Conservation (phyloP, 2,113 vertebrate genomes). For the Cyanoliseus patagonus region DNA sequence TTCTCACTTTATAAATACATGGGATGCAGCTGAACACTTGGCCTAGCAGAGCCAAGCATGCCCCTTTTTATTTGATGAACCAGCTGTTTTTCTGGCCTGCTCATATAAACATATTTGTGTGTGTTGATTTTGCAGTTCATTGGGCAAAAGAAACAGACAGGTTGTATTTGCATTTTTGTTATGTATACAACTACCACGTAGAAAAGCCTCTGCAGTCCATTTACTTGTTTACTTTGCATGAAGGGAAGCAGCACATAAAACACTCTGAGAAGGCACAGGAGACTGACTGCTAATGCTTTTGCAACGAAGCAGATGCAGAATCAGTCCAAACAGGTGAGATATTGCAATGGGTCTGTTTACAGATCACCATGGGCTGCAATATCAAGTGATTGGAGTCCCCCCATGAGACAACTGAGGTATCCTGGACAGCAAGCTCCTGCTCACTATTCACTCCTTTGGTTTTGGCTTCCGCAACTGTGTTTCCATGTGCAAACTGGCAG, state of each 20-base stretch:
- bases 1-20: conserved; percentile 62
- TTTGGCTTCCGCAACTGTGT: not conserved
- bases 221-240: not conserved
- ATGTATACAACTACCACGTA: not conserved
- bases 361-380: not conserved
- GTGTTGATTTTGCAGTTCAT: conserved; percentile 23
- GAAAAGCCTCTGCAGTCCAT: not conserved
- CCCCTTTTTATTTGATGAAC: conserved; percentile 4
- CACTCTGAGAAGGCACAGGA: not conserved
- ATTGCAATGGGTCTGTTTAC: not conserved
- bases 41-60: not conserved
- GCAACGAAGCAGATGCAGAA: not conserved
- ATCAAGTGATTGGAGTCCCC: rapidly evolving
- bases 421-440: not conserved
- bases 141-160: conserved; percentile 15
- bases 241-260: not conserved
- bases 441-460: not conserved
- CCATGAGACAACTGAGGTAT: rapidly evolving
- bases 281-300: not conserved
- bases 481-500: not conserved
- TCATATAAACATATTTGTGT: conserved; percentile 8
- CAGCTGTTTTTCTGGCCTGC: conserved; percentile 40
- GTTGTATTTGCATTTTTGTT: not conserved
- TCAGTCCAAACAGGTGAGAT: not conserved
- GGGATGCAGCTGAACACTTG: not conserved